Evolutionary conservation across 1,140 invertebrate species (phyloP), one percentile per base, ranked within the genome.

Genomic region (Trachymyrmex cornetzi): DNA sequence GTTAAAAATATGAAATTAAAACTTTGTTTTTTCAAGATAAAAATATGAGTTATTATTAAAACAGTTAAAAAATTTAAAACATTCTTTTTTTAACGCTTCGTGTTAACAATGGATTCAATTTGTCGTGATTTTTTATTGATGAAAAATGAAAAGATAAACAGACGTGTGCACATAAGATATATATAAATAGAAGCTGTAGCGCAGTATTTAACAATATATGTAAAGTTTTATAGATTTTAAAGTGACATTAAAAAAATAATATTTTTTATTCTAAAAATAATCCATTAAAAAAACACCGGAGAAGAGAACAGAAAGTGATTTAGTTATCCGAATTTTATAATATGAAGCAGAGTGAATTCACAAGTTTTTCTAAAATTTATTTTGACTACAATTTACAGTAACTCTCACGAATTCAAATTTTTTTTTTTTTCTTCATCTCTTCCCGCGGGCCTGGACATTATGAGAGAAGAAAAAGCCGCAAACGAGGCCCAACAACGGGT

Each of bases 401-500:
- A 16, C 3, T 38, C 1, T 57, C 24, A 27, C 22, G 22, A 38
- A 81, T 34, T 57, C 11, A 67, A 7, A 11, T 27, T 22, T 48
- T 16, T 80, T 24, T 6, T 16, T 2, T 69, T n/a, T 72, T 44
- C 0, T 44, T 72, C 7, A 57, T 38, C 22, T 7, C 16, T 27
- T 55, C 22, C 14, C 22, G 24, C 22, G 5, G 1, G 19, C 2
- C 5, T 19, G 24, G 50, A 30, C 22, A n/a, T 24, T 55, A 22
- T 27, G 30, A 22, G 12, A 53, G 57, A 55, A 69, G 48, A 85
- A 63, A 61, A 24, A 66, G 55, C 75, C 38, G 64, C 86, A 87
- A 44, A 72, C n/a, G n/a, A 61, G 50, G n/a, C 27, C 7, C 22
- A 44, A 27, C 48, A 61, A 64, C 48, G 22, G 44, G 22, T 24